Evolutionary conservation across 2,888 invertebrate genomes (phyloP), one percentile per base, ranked within the genome.

Genomic region (Piscicola geometra): DNA sequence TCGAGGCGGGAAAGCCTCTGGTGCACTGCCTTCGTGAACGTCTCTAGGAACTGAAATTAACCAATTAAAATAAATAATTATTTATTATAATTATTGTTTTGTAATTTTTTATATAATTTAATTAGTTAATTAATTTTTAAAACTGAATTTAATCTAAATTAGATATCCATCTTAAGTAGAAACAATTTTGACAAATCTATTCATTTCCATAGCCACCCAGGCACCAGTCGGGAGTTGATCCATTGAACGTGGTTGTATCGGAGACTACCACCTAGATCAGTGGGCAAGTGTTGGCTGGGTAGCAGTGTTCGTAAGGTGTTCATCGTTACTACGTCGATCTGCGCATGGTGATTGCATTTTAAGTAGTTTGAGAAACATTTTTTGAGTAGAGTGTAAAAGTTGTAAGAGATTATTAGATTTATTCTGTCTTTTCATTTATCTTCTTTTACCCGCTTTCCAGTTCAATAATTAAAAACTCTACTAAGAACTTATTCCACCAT

Each of bases 181-280:
- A n/a, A n/a, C n/a, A n/a, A n/a, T n/a, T n/a, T n/a, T n/a, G n/a
- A n/a, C n/a, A n/a, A n/a, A n/a, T n/a, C n/a, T n/a, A n/a, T n/a
- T n/a, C n/a, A n/a, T n/a, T n/a, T n/a, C n/a, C n/a, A 64, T 9
- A 64, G 25, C 64, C n/a, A 64, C 30, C 35, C 21, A 75, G 88
- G 86, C 86, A 92, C 92, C 88, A 91, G 88, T 86, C 92, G 88
- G 83, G 89, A 90, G 81, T 90, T 89, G 80, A 91, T 88, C 93
- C 93, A 93, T 80, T 88, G 87, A 75, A 89, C 88, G 83, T 91
- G 91, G 84, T 90, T 89, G 86, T 91, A 92, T 77, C 88, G 86
- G 83, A 90, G 88, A 76, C 88, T 88, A 75, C 92, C 92, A 76
- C 90, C 91, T 79, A 92, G 87, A 81, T 91, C 90, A 78, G 88